Evolutionary conservation across 2,888 invertebrate genomes (phyloP), one percentile per base, ranked within the genome.

Genomic region (Lithophane ornitopus): DNA sequence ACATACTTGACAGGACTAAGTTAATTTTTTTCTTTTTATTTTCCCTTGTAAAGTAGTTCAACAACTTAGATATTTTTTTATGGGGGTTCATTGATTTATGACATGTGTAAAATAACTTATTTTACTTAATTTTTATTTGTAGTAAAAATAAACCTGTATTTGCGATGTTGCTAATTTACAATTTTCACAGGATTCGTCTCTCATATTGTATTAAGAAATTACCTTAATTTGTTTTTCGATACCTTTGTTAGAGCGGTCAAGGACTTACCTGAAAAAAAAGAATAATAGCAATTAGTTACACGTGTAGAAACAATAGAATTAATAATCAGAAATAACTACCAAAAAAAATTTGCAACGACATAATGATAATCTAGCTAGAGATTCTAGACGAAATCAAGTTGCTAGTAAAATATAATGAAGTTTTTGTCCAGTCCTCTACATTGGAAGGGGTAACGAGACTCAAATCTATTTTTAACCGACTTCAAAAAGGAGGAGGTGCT

Each of bases 211-310:
- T n/a, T n/a, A n/a, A 16, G 0, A 56, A 46, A 41, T 74, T 46
- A 63, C 62, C 79, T 62, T 39, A 8, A 0, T 14, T 34, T 58
- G 49, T 49, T 12, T 44, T 52, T 44, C 2, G 7, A 19, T 28
- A 8, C 14, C 44, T 70, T 22, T 49, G 22, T 56, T 62, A 22
- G 34, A 26, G 1, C 4, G 14, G 14, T 34, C 22, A 49, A 52
- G 39, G 26, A 80, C 82, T 84, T 82, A 82, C 82, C 82, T 84
- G 81, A 41, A 82, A 83, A 78, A 2, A 61, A 52, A 59, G 8
- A 63, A 78, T 22, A 76, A 61, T 16, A 56, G 16, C 2, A 66
- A 58, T 81, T 66, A 74, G 54, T 61, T 41, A 54, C 46, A 66
- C 54, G 65, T 28, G 19, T 54, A 12, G 3, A 49, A 49, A 22